A percentile compares a stretch with the other conserved stretches of the same genome.
Evolutionary conservation across 2,888 invertebrate species (phyloP).

Genomic region (Aporophyla nigra): DNA sequence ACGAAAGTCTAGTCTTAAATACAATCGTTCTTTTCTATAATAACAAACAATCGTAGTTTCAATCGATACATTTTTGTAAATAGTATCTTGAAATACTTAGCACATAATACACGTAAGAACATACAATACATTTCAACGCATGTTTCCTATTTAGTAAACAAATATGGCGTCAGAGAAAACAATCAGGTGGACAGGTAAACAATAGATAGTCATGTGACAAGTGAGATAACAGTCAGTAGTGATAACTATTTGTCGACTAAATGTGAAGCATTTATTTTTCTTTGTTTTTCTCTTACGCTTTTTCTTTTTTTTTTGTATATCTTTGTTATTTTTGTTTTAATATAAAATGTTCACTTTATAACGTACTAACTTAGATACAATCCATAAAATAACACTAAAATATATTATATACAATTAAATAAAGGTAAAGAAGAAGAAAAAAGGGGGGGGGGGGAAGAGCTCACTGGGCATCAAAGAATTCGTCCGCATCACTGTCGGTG

Average conservation of each 20-base stretch:
- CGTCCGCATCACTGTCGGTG: no score
- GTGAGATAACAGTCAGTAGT: constrained; percentile 10
- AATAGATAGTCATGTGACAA: constrained; percentile 18
- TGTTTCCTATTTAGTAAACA: constrained; percentile 35
- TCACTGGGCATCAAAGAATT: no score
- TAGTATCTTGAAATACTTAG: background rate
- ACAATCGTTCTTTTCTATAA: background rate
- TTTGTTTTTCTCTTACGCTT: no score
- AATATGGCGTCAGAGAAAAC: constrained; percentile 29
- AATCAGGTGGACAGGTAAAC: constrained; percentile 9
- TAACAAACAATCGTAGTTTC: constrained; percentile 9
- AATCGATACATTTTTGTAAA: constrained; percentile 7
- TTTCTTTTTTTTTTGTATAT: no score
- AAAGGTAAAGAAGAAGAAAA: no score
- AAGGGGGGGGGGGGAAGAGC: no score
- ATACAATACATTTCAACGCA: constrained; percentile 11
- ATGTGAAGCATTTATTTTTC: background rate
- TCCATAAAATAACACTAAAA: no score
- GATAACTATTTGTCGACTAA: constrained; percentile 14
- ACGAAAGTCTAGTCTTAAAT: background rate
- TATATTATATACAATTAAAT: no score
- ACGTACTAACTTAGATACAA: no score
- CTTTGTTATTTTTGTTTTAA: no score
- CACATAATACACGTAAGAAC: background rate
- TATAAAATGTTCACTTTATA: no score